These are phyloP conservation scores for Melopsittacus undulatus DNA, from an alignment of 2,797 vertebrate genomes.

Conservation along the genomic window DNA sequence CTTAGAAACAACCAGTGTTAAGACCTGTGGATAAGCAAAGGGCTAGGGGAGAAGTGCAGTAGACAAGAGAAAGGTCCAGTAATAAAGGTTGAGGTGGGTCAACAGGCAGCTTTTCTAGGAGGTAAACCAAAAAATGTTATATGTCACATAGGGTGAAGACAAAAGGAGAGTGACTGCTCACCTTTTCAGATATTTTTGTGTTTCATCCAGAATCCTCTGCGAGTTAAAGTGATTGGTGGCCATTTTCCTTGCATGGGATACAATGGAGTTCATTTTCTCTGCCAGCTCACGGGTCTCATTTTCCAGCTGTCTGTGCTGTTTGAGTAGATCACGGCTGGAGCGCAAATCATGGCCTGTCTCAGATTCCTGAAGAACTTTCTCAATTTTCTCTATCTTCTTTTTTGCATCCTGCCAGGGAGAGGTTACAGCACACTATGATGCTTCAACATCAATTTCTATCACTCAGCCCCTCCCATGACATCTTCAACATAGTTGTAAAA, in stretches of 20 bases:
- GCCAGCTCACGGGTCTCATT: conserved; percentile 83
- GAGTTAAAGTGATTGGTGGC: conserved; percentile 87
- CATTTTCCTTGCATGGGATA: conserved; percentile 78
- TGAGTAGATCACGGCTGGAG: conserved; percentile 83
- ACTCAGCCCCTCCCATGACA: background rate
- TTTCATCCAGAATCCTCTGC: conserved; percentile 82
- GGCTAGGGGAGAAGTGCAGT: background rate
- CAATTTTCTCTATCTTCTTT: conserved; percentile 86
- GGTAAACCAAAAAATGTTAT: background rate
- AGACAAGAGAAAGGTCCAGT: background rate
- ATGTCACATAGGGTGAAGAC: background rate
- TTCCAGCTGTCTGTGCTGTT: conserved; percentile 85
- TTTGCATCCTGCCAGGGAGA: conserved; percentile 81
- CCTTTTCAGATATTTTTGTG: conserved; percentile 84
- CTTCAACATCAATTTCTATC: background rate
- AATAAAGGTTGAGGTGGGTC: background rate
- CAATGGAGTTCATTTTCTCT: conserved; percentile 85
- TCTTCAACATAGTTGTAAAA: background rate
- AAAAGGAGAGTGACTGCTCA: conserved; percentile 1
- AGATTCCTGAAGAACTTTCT: conserved; percentile 80
- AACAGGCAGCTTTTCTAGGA: background rate
- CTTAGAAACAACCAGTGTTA: background rate
- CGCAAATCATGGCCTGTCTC: conserved; percentile 83
- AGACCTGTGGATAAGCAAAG: background rate
- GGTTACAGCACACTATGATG: background rate